Evolutionary conservation across 2,113 vertebrate species (phyloP).

Genomic region (Ctenomys sociabilis): DNA sequence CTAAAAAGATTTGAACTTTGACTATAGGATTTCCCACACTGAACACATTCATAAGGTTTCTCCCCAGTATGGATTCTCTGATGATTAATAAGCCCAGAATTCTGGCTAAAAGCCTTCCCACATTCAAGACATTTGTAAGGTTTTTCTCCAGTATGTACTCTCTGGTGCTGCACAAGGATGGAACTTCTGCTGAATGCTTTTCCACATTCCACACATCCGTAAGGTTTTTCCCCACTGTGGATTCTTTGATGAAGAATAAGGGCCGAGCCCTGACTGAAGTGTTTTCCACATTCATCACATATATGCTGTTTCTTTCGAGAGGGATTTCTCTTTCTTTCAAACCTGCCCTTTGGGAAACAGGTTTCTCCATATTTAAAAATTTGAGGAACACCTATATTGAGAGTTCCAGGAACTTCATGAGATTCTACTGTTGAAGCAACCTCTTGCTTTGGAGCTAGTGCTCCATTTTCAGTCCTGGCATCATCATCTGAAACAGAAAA

Average conservation of each 20-base stretch:
- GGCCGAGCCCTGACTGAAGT: slow-evolving; percentile 83
- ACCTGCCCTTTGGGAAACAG: slow-evolving; percentile 80
- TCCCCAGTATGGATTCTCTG: slow-evolving; percentile 82
- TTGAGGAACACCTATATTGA: slow-evolving; percentile 78
- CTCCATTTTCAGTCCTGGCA: slow-evolving; percentile 77
- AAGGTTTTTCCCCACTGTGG: slow-evolving; percentile 81
- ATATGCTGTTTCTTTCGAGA: slow-evolving; percentile 81
- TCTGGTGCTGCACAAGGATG: slow-evolving; percentile 83
- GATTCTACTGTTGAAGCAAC: slow-evolving; percentile 66
- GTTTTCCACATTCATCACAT: slow-evolving; percentile 83
- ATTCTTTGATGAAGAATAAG: slow-evolving; percentile 80
- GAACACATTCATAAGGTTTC: slow-evolving; percentile 81
- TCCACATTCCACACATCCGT: slow-evolving; percentile 80
- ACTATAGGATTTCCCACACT: slow-evolving; percentile 81
- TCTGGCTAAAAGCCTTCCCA: slow-evolving; percentile 82
- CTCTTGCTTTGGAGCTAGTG: slow-evolving; percentile 74
- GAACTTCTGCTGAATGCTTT: slow-evolving; percentile 83
- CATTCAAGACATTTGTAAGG: slow-evolving; percentile 82
- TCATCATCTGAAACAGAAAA: slow-evolving; percentile 80
- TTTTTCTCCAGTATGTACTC: slow-evolving; percentile 81
- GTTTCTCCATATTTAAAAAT: slow-evolving; percentile 82
- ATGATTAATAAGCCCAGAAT: slow-evolving; percentile 83
- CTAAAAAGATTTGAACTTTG: slow-evolving; percentile 81
- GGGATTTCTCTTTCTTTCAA: slow-evolving; percentile 83
- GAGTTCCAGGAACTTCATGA: slow-evolving; percentile 71